Evolutionary conservation across 2,888 invertebrate species (phyloP).

Genomic region (Abrostola triplasia): DNA sequence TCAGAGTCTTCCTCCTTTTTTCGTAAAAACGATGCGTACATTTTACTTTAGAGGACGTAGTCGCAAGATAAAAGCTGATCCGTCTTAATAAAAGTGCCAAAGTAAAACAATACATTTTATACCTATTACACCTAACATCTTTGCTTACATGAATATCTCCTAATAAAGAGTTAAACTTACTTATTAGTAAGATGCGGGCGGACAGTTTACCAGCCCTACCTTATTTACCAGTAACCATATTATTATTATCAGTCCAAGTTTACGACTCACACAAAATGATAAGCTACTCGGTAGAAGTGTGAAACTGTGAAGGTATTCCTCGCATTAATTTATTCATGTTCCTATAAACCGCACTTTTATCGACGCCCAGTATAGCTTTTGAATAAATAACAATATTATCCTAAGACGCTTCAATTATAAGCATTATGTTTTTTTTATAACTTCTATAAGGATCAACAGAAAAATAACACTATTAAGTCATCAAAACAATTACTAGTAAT

Average conservation of each 20-base stretch:
- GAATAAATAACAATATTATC: slow-evolving; percentile 45
- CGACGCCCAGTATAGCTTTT: slow-evolving; percentile 32
- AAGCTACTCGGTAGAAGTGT: slow-evolving; percentile 44
- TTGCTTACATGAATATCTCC: no score
- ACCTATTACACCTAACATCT: no score
- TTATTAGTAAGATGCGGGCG: background rate
- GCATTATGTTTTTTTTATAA: slow-evolving; percentile 52
- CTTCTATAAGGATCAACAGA: slow-evolving; percentile 56
- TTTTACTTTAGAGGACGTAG: no score
- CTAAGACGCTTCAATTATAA: slow-evolving; percentile 42
- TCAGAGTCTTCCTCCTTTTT: no score
- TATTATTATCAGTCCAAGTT: slow-evolving; percentile 32
- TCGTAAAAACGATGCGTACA: no score
- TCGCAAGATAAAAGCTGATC: no score
- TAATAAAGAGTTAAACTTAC: no score
- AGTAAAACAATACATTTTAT: no score
- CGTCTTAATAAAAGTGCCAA: no score
- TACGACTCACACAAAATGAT: slow-evolving; percentile 42
- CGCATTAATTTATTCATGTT: slow-evolving; percentile 47
- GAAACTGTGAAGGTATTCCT: slow-evolving; percentile 47
- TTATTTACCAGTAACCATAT: slow-evolving; percentile 27
- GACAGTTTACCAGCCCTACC: slow-evolving; percentile 9
- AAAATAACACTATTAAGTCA: slow-evolving; percentile 64
- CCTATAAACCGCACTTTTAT: slow-evolving; percentile 44
- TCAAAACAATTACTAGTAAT: slow-evolving; percentile 64